A percentile compares a stretch with the other conserved stretches of the same genome.
These are phyloP conservation scores for Odontamblyopus rebecca DNA, from an alignment of 2,797 vertebrate genomes.

Conservation along the genomic window DNA sequence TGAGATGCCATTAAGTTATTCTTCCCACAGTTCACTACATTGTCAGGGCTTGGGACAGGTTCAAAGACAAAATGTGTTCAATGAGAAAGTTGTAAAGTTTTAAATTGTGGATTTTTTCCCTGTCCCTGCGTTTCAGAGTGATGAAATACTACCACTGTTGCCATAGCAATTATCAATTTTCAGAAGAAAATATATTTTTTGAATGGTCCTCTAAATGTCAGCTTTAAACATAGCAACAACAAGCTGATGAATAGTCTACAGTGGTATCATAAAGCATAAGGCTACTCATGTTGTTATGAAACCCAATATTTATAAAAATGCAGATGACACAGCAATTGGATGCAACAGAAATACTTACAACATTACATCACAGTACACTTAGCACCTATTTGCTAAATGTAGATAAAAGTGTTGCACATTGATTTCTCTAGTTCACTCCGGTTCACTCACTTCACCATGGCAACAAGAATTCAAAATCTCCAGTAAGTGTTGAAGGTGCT, in stretches of 20 bases:
- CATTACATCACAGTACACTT: not conserved
- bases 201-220: too few species aligned
- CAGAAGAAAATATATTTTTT: too few species aligned
- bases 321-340: not conserved
- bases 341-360: not conserved
- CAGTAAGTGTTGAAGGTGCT: conserved; percentile 48
- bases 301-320: not conserved
- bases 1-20: too few species aligned
- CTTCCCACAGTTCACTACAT: too few species aligned
- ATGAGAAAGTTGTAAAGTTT: too few species aligned
- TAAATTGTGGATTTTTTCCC: too few species aligned
- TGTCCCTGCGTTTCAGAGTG: too few species aligned
- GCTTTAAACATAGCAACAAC: too few species aligned
- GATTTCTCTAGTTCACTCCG: conserved; percentile 34
- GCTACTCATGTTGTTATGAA: too few species aligned
- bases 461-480: conserved; percentile 48
- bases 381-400: not conserved
- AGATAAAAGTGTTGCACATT: not conserved
- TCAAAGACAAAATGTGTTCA: too few species aligned
- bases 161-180: not conserved
- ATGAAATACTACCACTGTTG: too few species aligned
- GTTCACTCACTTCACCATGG: conserved; percentile 38
- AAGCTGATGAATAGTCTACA: not conserved
- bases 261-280: not conserved
- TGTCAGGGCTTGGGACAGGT: too few species aligned